Conservation (phyloP, 1,140 invertebrate genomes). For the Brachionus manjavacas region DNA sequence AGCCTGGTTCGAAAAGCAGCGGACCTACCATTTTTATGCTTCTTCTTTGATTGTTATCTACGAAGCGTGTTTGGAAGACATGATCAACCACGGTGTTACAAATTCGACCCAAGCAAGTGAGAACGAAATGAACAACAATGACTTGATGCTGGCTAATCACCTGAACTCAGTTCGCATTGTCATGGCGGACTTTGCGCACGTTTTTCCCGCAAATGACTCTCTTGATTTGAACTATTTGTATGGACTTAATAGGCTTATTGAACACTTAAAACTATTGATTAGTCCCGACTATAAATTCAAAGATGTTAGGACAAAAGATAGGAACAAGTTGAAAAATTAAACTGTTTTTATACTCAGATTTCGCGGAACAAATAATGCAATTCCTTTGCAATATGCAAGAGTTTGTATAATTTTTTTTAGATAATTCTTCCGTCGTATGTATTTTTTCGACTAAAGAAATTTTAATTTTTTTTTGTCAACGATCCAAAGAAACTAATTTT, state of each 20-base stretch:
- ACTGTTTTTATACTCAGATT: not conserved
- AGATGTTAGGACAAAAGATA: constrained; percentile 7
- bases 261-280: constrained; percentile 8
- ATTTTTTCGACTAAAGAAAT: not conserved
- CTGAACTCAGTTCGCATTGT: constrained; percentile 18
- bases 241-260: not conserved
- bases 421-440: not conserved
- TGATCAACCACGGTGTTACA: not conserved
- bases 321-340: not conserved
- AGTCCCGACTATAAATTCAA: constrained; percentile 25
- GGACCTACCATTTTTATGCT: constrained; percentile 34
- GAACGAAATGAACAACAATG: constrained; percentile 23
- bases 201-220: constrained; percentile 17
- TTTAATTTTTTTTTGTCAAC: not conserved
- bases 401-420: not conserved
- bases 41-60: constrained; percentile 33
- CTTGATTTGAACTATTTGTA: constrained; percentile 22
- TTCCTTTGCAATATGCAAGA: not conserved
- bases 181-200: constrained; percentile 43
- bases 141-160: not conserved
- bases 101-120: not conserved
- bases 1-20: constrained; percentile 35
- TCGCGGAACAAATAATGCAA: not conserved
- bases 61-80: constrained; percentile 35
- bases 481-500: not conserved